These are phyloP conservation scores for Ophion ventricosus DNA, from an alignment of 2,888 invertebrate species.

Conservation along the genomic window DNA sequence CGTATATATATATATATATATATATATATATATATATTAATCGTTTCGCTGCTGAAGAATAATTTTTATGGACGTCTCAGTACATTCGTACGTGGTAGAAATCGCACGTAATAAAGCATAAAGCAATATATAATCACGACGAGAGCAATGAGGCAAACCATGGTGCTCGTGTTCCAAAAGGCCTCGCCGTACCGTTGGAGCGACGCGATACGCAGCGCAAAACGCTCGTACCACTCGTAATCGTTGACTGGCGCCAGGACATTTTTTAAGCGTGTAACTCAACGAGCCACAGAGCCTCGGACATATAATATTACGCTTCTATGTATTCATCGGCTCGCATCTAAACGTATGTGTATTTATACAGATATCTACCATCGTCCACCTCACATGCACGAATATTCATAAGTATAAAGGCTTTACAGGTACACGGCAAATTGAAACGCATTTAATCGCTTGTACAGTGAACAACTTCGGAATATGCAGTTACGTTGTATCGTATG, in stretches of 20 bases:
- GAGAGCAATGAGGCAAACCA: slow-evolving; percentile 56
- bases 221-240: slow-evolving; percentile 72
- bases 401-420: not conserved
- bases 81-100: slow-evolving; percentile 62
- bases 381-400: not conserved
- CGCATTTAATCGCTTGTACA: slow-evolving; percentile 34
- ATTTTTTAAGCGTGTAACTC: slow-evolving; percentile 54
- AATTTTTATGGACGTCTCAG: slow-evolving; percentile 48
- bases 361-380: not conserved
- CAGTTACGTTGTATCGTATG: slow-evolving; percentile 37
- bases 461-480: slow-evolving; percentile 43
- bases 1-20: not conserved
- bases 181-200: slow-evolving; percentile 20
- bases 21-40: not conserved
- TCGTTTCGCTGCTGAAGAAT: slow-evolving; percentile 11
- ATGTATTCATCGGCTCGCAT: slow-evolving; percentile 13
- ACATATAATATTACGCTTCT: slow-evolving; percentile 17
- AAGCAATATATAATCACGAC: slow-evolving; percentile 74
- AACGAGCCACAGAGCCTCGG: slow-evolving; percentile 19
- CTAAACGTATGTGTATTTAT: not conserved
- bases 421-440: slow-evolving; percentile 41
- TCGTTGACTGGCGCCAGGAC: slow-evolving; percentile 73
- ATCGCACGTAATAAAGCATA: slow-evolving; percentile 71
- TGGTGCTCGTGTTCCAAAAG: slow-evolving; percentile 27
- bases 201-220: slow-evolving; percentile 50